Percentiles rank a stretch among this genome's conserved stretches.
phyloP scores from a whole-genome alignment of 1,140 invertebrate genomes.

The Cydia strobilella region DNA sequence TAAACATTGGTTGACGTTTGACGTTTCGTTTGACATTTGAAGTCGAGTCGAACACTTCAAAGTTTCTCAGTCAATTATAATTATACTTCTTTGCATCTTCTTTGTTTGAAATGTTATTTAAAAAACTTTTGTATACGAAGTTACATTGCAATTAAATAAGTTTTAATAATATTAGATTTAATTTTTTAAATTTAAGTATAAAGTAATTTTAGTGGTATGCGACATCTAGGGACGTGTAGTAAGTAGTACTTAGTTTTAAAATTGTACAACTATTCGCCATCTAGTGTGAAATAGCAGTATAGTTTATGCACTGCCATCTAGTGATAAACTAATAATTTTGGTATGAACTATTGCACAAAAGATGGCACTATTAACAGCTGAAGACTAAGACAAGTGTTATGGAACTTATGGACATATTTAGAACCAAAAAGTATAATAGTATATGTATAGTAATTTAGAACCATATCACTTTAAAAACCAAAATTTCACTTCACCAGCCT shows the following conservation, averaged over 20 bases:
- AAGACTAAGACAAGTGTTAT: not conserved
- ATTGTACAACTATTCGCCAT: not conserved
- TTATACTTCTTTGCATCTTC: too few species aligned
- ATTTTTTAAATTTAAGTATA: not conserved
- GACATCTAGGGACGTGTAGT: not conserved
- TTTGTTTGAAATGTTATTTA: too few species aligned
- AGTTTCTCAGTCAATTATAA: not conserved
- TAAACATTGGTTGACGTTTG: not conserved
- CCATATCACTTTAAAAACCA: not conserved
- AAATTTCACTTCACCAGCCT: not conserved
- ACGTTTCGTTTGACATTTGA: constrained; percentile 1
- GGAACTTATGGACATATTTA: too few species aligned
- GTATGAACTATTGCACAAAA: not conserved
- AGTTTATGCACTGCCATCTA: not conserved
- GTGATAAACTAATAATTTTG: not conserved
- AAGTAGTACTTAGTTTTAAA: not conserved
- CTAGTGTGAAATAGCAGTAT: not conserved
- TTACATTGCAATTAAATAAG: too few species aligned
- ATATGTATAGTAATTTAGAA: too few species aligned
- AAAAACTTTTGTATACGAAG: too few species aligned
- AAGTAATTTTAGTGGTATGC: not conserved
- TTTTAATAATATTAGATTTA: too few species aligned
- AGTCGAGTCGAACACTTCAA: too few species aligned
- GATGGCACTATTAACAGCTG: not conserved
- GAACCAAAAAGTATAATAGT: too few species aligned